Percentiles rank a stretch among this genome's conserved stretches.
These are phyloP conservation scores for Gnathochromis pfefferi DNA, from an alignment of 2,113 vertebrate genomes.

Conservation along the genomic window DNA sequence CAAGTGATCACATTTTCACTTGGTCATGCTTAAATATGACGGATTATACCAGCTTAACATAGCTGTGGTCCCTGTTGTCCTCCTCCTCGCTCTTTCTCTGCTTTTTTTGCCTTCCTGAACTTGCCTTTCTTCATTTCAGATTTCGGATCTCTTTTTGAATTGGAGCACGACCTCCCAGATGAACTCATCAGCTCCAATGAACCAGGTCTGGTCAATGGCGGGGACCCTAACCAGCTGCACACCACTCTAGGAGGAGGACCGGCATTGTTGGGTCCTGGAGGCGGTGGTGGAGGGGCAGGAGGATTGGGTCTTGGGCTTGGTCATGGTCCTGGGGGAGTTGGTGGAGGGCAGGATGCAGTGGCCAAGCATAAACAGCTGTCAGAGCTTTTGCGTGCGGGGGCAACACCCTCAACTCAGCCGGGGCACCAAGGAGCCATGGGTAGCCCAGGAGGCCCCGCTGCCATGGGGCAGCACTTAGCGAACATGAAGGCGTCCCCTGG, in stretches of 20 bases:
- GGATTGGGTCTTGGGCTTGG: constrained; percentile 70
- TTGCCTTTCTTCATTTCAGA: constrained; percentile 68
- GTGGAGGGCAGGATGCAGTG: constrained; percentile 83
- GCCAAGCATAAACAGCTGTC: constrained; percentile 99
- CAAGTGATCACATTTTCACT: constrained; percentile 15
- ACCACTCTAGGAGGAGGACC: constrained; percentile 80
- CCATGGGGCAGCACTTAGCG: constrained; percentile 68
- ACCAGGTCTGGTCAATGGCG: constrained; percentile 85
- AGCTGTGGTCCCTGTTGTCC: background rate
- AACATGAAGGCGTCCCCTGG: constrained; percentile 70
- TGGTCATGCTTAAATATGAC: constrained; percentile 14
- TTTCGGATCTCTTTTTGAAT: constrained; percentile 92
- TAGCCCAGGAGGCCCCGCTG: constrained; percentile 52
- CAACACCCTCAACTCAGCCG: constrained; percentile 59
- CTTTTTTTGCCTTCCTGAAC: background rate
- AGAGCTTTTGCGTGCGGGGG: constrained; percentile 87
- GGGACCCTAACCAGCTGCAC: constrained; percentile 90
- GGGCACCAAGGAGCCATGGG: constrained; percentile 76
- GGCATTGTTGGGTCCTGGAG: constrained; percentile 50
- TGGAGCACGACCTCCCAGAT: constrained; percentile 97
- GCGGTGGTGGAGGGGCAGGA: constrained; percentile 45
- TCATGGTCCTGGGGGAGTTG: constrained; percentile 29
- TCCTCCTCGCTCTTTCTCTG: background rate
- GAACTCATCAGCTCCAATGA: constrained; percentile 94
- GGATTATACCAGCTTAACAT: constrained; percentile 8